These are phyloP conservation scores for Gobio occitaniae DNA, from an alignment of 2,797 vertebrate genomes.

Conservation along the genomic window DNA sequence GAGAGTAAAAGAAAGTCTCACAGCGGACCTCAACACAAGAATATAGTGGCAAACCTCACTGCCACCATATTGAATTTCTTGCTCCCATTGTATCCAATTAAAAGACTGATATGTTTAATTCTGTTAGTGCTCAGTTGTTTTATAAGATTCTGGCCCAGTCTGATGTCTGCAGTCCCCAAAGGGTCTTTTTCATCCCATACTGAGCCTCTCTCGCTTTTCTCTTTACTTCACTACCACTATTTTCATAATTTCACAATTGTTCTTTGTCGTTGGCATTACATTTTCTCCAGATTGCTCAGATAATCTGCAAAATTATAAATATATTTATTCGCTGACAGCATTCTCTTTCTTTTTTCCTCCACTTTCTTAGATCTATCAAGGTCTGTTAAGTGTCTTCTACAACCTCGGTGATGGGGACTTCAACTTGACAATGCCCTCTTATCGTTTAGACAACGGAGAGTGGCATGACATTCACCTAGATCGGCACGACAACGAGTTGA, in stretches of 20 bases:
- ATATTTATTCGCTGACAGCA: neutral
- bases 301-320: neutral
- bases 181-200: constrained; percentile 17
- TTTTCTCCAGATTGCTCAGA: neutral
- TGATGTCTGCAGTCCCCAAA: constrained; percentile 47
- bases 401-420: constrained; percentile 89
- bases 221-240: neutral
- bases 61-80: constrained; percentile 57
- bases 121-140: constrained; percentile 49
- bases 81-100: constrained; percentile 60
- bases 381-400: constrained; percentile 83
- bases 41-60: constrained; percentile 42
- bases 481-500: constrained; percentile 87
- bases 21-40: constrained; percentile 18
- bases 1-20: constrained; percentile 22
- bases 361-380: constrained; percentile 77
- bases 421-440: constrained; percentile 82
- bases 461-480: constrained; percentile 87
- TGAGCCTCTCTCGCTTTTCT: constrained; percentile 13
- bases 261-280: neutral
- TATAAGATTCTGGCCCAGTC: constrained; percentile 53
- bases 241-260: constrained; percentile 20
- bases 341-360: neutral
- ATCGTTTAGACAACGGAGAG: constrained; percentile 87
- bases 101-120: constrained; percentile 61